Evolutionary conservation across 1,140 invertebrate genomes (phyloP), one percentile per base, ranked within the genome.

Genomic region (Metaphire vulgaris): DNA sequence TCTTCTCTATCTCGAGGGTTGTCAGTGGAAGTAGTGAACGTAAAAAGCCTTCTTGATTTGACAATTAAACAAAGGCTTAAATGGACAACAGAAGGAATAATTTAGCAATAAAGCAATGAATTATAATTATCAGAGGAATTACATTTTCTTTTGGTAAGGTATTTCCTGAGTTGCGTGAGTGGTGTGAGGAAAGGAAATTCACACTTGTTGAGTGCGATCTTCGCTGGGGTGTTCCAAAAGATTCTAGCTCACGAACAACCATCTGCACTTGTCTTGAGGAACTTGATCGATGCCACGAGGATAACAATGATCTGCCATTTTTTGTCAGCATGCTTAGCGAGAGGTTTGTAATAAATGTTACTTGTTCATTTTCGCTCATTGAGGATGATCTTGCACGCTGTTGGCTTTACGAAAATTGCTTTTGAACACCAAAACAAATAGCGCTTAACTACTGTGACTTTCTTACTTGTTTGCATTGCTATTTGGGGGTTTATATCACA

Each of bases 131-230:
- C 6, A 56, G 41, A 21, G 41, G 41, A 56, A 0, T 67, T 66
- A 34, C 1, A 56, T 56, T 56, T 75, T 2, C 41, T n/a, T n/a
- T n/a, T n/a, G n/a, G n/a, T n/a, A n/a, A 86, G 84, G 83, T 86
- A 21, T 86, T 86, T 79, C 85, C 85, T 30, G 83, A 84, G 69
- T 76, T 86, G 56, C 79, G 83, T 70, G 84, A 86, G 78, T 86
- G 85, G 85, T 85, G 83, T 78, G 80, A 81, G 34, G 77, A 81
- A 1, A 72, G 81, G 33, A 79, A 80, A 33, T 66, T 85, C 14
- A 80, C 81, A 28, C 76, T 86, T 16, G 77, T 85, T 29, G 85
- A 86, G 69, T 85, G 84, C 81, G 85, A 86, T 78, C 74, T 86
- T 65, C 80, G 85, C 32, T 86, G 85, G 85, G 85, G 85, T 15